Base-by-base conservation (phyloP, 1,140 invertebrate genomes). In the Oncopeltus fasciatus region DNA sequence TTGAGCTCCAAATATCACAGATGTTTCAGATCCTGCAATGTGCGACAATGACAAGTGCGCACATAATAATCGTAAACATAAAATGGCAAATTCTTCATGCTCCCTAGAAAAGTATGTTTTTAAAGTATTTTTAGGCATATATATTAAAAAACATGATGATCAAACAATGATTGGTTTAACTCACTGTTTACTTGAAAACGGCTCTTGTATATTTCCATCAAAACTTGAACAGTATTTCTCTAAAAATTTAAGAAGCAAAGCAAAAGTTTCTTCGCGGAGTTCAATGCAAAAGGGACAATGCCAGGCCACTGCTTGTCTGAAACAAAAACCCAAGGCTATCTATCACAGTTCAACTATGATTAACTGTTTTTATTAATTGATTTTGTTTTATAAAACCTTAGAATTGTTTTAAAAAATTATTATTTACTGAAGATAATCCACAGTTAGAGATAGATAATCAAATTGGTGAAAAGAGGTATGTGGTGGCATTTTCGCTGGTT, bases 251-350 rank as follows among this genome's bases (percentile, higher is more conserved):
- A 76, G 73, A n/a, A 85, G 70, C 9, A 77, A 69, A 8, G 73
- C 69, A 67, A 85, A 83, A 1, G 82, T 83, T 21, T 73, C 74
- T 68, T 82, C 80, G 66, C 83, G 77, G 16, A 84, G 72, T 68
- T 84, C 82, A 28, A 84, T 73, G 72, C 82, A 84, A 68, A 83
- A 83, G 12, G 81, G 80, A 49, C 76, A 74, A 67, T 81, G 78
- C 73, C 78, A 77, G 0, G 75, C 75, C 28, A 81, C 73, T 14
- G 80, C 74, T 67, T 77, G 78, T 62, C 77, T 78, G 68, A 20
- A 71, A 71, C 21, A 64, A n/a, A n/a, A n/a, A n/a, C n/a, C n/a
- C n/a, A n/a, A n/a, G n/a, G n/a, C n/a, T n/a, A n/a, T n/a, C n/a
- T n/a, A n/a, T n/a, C n/a, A n/a, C n/a, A n/a, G n/a, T n/a, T n/a